phyloP scores from a whole-genome alignment of 1,140 invertebrate genomes.

The Aphelenchoides avenae region DNA sequence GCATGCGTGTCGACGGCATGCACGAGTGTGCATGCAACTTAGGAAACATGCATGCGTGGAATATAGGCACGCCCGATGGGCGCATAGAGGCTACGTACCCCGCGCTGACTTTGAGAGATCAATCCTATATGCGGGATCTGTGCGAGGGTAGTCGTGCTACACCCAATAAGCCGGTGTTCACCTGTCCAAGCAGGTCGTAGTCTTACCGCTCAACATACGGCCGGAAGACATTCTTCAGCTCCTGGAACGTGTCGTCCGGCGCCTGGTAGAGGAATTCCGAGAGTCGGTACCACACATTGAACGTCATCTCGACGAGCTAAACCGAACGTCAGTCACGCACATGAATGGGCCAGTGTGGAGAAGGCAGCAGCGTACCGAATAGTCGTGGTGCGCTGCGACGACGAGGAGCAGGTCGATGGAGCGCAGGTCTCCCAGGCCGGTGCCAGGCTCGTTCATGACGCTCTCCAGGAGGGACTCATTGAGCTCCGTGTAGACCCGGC shows the following conservation, averaged over 20 bases:
- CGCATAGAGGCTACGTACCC: too few species aligned
- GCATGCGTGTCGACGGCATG: too few species aligned
- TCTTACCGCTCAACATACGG: conserved; percentile 91
- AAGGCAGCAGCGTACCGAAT: conserved; percentile 73
- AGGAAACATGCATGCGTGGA: too few species aligned
- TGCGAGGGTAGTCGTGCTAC: too few species aligned
- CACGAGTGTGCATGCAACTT: too few species aligned
- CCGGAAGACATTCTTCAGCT: conserved; percentile 68
- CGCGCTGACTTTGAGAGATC: too few species aligned
- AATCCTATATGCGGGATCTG: too few species aligned
- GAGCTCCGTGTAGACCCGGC: conserved; percentile 87
- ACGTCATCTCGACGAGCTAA: conserved; percentile 86
- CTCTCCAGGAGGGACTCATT: conserved; percentile 82
- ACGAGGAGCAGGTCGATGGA: conserved; percentile 81
- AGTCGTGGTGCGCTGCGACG: conserved; percentile 92
- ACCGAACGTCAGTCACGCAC: too few species aligned
- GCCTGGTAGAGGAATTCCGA: conserved; percentile 88
- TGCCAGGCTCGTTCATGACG: conserved; percentile 67
- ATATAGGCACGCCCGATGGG: too few species aligned
- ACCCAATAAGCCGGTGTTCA: too few species aligned
- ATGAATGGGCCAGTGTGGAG: background rate
- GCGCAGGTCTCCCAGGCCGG: conserved; percentile 71
- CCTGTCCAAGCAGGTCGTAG: too few species aligned
- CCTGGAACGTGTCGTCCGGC: conserved; percentile 73
- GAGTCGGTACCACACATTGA: conserved; percentile 90